phyloP scores from a whole-genome alignment of 2,113 vertebrate genomes.

The Ammodytes dubius region DNA sequence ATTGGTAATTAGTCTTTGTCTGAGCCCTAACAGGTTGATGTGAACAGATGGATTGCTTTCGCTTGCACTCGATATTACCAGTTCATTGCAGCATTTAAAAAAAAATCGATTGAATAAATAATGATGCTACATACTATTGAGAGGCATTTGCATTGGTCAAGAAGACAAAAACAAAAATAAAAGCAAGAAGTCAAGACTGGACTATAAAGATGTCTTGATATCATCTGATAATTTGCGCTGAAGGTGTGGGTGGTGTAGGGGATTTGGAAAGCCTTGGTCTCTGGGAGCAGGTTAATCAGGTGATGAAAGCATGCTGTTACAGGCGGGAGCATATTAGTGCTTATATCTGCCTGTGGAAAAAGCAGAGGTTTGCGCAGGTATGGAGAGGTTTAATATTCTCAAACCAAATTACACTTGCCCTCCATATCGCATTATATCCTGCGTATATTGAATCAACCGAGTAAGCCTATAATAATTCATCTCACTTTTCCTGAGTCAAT shows the following conservation, averaged over 20 bases:
- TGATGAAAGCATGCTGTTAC: conserved; percentile 53
- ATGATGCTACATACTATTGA: not conserved
- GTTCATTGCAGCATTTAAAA: not conserved
- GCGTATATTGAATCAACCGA: conserved; percentile 71
- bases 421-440: conserved; percentile 68
- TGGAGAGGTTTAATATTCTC: conserved; percentile 73
- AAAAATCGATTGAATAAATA: not conserved
- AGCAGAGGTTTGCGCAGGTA: conserved; percentile 71
- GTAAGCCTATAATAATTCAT: conserved; percentile 72
- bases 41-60: not conserved
- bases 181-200: not conserved
- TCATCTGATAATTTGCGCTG: conserved; percentile 6
- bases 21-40: not conserved
- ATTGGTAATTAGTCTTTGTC: not conserved
- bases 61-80: not conserved
- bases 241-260: not conserved
- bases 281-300: conserved; percentile 60
- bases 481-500: conserved; percentile 69
- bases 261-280: conserved; percentile 35
- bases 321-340: conserved; percentile 59
- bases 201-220: not conserved
- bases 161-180: conserved; percentile 1
- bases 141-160: not conserved
- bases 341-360: conserved; percentile 54
- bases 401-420: conserved; percentile 75